A percentile compares a stretch with the other conserved stretches of the same genome.
phyloP scores from a whole-genome alignment of 37 sponge, comb jelly and placozoan genomes.

The Spongia lamella region DNA sequence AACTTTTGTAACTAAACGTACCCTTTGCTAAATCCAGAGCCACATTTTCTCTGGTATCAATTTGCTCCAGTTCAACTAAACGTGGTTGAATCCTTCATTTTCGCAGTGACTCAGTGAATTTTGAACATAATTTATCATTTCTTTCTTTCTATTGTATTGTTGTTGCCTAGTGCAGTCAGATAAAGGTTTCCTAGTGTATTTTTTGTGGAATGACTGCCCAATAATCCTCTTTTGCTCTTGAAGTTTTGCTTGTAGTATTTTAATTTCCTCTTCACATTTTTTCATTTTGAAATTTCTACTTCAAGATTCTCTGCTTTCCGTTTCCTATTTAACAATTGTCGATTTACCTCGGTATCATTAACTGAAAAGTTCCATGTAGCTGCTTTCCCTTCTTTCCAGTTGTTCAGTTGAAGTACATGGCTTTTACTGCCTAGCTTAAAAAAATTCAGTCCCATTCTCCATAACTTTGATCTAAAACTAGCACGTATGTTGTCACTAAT shows the following conservation, averaged over 20 bases:
- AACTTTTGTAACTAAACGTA: not conserved
- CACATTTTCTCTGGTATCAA: not conserved
- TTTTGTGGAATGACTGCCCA: not conserved
- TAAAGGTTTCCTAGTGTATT: not conserved
- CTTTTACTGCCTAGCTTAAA: not conserved
- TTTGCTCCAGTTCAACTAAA: not conserved
- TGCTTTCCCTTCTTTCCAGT: slow-evolving; percentile 1
- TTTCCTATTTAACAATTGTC: not conserved
- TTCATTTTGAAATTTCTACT: not conserved
- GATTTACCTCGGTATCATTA: not conserved
- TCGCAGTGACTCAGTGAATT: not conserved
- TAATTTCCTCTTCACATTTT: slow-evolving; percentile 4
- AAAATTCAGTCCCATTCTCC: not conserved
- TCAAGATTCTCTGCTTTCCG: not conserved
- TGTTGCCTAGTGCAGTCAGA: slow-evolving; percentile 1
- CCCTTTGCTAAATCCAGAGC: not conserved
- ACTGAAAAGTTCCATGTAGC: not conserved
- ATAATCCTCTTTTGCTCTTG: not conserved
- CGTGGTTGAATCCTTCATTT: not conserved
- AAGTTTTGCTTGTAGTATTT: not conserved
- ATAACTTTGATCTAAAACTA: not conserved
- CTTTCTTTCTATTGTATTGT: not conserved
- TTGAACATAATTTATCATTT: not conserved
- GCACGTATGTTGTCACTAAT: not conserved
- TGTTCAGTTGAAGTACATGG: not conserved